Evolutionary conservation across 64 coral and sea anemone species (phyloP), one percentile per base, ranked within the genome.

Genomic region (Catalaphyllia jardinei): DNA sequence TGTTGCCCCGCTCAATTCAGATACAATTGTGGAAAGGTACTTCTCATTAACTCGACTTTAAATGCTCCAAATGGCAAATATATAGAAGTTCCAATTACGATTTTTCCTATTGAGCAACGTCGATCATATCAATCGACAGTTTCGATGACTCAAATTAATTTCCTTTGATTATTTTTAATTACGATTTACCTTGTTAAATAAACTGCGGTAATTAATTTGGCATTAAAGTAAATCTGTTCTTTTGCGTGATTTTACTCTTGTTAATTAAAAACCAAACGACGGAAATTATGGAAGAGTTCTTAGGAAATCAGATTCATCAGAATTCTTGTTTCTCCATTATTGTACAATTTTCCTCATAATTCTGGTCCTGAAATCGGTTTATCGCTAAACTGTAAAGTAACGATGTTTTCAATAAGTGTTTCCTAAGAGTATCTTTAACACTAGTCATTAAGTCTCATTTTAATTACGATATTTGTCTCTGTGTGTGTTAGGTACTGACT

Each of bases 261-360:
- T 77, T 73, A 77, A 77, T 77, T 49, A 77, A 77, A 77, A 51
- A 10, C 74, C 35, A 46, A 77, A 77, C 10, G 33, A 20, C 74
- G 29, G 29, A 74, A 77, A 22, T 77, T 1, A 50, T 49, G 74
- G 10, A 8, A 46, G 19, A 69, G 22, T n/a, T 11, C 65, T 69
- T 10, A 69, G 65, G 65, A 69, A 69, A 69, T 69, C 22, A 25
- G n/a, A 27, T 25, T 25, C 65, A 25, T 24, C 22, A 69, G 25
- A 69, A 69, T 69, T 29, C 11, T 69, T 20, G 9, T 11, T 69
- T 67, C 9, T 1, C 33, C 33, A 24, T 67, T 9, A 67, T 67
- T 67, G 24, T 67, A 1, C 19, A 54, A 7, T 25, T 67, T 22
- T 67, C 24, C 64, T 4, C 20, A 4, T n/a, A n/a, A 25, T 24